Evolutionary conservation across 2,797 vertebrate genomes (phyloP).

Genomic region (Bradypodion pumilum): DNA sequence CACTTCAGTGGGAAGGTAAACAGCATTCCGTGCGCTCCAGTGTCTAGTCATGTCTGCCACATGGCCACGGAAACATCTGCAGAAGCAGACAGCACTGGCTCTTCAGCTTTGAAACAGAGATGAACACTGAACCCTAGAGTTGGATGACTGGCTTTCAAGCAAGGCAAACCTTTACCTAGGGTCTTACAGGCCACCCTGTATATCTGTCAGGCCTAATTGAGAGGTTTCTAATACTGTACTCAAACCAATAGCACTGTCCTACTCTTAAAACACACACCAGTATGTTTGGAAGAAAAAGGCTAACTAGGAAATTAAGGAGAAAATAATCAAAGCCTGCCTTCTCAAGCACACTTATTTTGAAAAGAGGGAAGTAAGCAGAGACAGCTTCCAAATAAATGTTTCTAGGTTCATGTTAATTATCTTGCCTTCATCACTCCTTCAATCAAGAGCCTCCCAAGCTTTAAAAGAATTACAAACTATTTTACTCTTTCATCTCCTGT

Average conservation of each 20-base stretch:
- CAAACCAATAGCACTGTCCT: not conserved
- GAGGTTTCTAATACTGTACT: constrained; percentile 5
- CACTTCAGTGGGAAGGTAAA: no score
- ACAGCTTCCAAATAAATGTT: not conserved
- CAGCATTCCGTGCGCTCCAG: no score
- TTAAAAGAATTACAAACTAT: constrained; percentile 7
- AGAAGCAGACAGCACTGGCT: no score
- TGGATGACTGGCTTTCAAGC: no score
- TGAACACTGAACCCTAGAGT: no score
- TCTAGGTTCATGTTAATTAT: constrained; percentile 9
- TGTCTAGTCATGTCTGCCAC: no score
- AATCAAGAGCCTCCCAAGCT: constrained; percentile 8
- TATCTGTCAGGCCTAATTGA: not conserved
- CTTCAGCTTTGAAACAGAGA: no score
- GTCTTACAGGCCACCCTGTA: no score
- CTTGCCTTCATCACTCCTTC: constrained; percentile 7
- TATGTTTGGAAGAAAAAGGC: not conserved
- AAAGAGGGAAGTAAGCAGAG: not conserved
- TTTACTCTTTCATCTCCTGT: not conserved
- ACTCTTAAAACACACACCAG: no score
- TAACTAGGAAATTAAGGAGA: not conserved
- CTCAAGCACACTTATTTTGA: not conserved
- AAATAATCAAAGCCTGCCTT: not conserved
- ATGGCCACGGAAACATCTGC: no score
- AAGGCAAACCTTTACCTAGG: no score